These are phyloP conservation scores for Aplodontia rufa DNA, from an alignment of 2,113 vertebrate species.

Conservation along the genomic window DNA sequence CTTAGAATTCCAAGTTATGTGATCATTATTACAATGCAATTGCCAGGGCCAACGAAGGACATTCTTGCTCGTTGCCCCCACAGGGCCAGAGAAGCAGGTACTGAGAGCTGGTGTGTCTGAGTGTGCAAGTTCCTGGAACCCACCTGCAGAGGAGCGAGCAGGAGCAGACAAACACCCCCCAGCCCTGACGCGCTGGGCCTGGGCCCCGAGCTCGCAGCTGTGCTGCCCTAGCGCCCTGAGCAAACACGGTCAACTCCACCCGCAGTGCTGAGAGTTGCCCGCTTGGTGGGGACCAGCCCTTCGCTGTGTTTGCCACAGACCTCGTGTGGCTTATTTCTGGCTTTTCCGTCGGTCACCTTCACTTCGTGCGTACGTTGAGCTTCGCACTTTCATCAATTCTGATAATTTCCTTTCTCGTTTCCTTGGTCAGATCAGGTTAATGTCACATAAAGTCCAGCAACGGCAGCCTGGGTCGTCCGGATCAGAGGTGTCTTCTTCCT, in stretches of 20 bases:
- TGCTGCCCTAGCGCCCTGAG: no score
- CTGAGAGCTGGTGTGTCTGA: accelerated
- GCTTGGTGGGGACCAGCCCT: no score
- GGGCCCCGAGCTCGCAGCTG: no score
- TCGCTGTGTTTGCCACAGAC: accelerated
- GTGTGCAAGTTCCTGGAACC: accelerated
- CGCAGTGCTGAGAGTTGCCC: no score
- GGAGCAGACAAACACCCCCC: background rate
- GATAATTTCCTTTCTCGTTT: no score
- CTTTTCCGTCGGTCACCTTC: no score
- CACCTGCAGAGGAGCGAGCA: no score
- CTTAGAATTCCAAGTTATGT: no score
- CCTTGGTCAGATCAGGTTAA: accelerated
- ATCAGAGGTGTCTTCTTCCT: accelerated
- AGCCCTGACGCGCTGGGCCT: no score
- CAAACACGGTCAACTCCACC: no score
- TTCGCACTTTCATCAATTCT: accelerated
- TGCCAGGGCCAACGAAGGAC: accelerated
- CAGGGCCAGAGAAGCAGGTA: accelerated
- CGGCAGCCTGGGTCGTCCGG: accelerated
- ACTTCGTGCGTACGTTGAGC: accelerated
- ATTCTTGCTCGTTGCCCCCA: accelerated
- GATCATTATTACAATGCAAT: background rate
- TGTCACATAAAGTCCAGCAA: accelerated
- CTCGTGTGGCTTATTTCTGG: accelerated